phyloP scores from a whole-genome alignment of 2,113 vertebrate genomes.

The Rhinichthys klamathensis region DNA sequence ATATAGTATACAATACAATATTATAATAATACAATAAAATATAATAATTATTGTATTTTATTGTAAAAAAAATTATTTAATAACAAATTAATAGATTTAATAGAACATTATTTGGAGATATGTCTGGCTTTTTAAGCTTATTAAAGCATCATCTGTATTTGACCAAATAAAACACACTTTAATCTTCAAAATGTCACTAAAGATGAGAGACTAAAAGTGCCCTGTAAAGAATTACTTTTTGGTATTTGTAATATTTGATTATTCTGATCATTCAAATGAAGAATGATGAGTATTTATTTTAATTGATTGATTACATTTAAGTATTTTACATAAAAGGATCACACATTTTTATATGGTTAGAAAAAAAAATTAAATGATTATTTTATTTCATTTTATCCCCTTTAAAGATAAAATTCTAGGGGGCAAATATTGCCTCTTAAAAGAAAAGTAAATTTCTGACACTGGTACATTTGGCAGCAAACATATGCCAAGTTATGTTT shows the following conservation, averaged over 20 bases:
- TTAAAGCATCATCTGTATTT: background rate
- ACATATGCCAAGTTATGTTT: background rate
- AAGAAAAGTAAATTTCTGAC: background rate
- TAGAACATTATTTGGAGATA: background rate
- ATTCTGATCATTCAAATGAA: background rate
- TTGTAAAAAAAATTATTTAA: background rate
- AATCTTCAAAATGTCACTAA: background rate
- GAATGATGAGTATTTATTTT: background rate
- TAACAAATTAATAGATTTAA: background rate
- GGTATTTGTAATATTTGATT: background rate
- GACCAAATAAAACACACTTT: background rate
- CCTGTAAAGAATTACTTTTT: background rate
- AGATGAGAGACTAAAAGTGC: background rate
- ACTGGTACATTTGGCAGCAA: background rate
- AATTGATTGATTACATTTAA: background rate
- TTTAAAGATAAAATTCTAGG: too few relatives aligned
- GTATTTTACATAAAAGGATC: background rate
- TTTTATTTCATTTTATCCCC: background rate
- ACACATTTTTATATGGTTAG: background rate
- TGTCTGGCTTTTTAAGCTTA: background rate
- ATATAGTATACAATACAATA: too few relatives aligned
- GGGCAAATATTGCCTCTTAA: background rate
- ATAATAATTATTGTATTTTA: background rate
- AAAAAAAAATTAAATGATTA: background rate
- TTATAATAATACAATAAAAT: background rate